Evolutionary conservation across 2,113 vertebrate species (phyloP).

Genomic region (Chaetodon auriga): DNA sequence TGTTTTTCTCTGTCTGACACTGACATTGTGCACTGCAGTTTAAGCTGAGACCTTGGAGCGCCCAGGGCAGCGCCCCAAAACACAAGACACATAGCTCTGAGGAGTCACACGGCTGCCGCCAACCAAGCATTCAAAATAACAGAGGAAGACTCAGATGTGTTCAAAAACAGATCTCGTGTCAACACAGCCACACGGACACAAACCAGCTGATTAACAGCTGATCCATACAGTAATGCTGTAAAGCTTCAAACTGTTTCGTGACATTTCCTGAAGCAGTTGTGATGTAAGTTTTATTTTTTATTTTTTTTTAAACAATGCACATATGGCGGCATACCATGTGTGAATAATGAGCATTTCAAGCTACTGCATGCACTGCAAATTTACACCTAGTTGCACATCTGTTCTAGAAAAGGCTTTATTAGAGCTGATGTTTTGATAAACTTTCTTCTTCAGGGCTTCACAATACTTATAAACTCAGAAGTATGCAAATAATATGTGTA

Average conservation of each 20-base stretch:
- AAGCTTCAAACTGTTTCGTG: not conserved
- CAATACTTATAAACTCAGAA: too few species aligned
- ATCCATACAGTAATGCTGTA: not conserved
- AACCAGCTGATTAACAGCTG: constrained; percentile 24
- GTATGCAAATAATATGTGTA: not conserved
- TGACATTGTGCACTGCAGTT: constrained; percentile 28
- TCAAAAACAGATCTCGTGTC: not conserved
- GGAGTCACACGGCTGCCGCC: constrained; percentile 16
- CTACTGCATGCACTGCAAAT: not conserved
- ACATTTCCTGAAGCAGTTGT: constrained; percentile 4
- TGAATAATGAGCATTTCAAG: constrained; percentile 39
- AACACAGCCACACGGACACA: not conserved
- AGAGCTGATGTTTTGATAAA: not conserved
- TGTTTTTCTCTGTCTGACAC: constrained; percentile 7
- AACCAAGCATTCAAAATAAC: not conserved
- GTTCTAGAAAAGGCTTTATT: not conserved
- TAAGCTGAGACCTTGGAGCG: constrained; percentile 15
- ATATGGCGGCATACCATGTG: constrained; percentile 31
- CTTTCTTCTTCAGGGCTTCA: not conserved
- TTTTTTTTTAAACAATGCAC: not conserved
- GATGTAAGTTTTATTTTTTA: not conserved
- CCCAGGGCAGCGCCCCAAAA: constrained; percentile 26
- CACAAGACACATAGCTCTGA: constrained; percentile 15
- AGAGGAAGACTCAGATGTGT: constrained; percentile 2
- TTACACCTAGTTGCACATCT: not conserved